Base-by-base conservation (phyloP, 1,140 invertebrate genomes). In the Gonatopus flavifemur region DNA sequence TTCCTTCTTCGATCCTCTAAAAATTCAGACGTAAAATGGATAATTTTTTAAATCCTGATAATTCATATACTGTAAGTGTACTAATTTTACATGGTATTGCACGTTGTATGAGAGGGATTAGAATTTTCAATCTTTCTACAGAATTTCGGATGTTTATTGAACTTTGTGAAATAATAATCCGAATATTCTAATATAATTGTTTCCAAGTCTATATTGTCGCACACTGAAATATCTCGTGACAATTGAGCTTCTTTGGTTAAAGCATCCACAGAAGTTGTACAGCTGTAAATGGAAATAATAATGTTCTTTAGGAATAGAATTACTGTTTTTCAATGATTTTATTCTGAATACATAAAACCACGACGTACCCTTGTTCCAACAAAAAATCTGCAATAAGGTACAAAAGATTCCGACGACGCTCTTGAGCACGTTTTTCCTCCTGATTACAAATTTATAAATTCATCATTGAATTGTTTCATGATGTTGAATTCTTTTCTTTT, bases 171-270 rank as follows among this genome's bases (percentile, higher is more conserved):
- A 72, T 93, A 94, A 78, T 91, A 96, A 40, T 87, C 88, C 55
- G 88, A 88, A 72, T 91, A 97, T 58, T 96, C 93, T 76, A 91
- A 83, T 35, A 96, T 74, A 48, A 98, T 89, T 13, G 87, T 88
- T 43, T 90, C 86, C 53, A 97, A 75, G 68, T 96, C 91, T 44
- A 96, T 86, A 59, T 96, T 96, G 60, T 97, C 94, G 76, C 94
- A 96, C 1, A 96, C 81, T 63, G 86, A 79, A 74, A 86, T 87
- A 22, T 84, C 81, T 1, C 82, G 71, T 1, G 81, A 64, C 18
- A 93, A 77, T 15, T 84, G 80, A 1, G 89, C 88, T 76, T 95
- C 93, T 13, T 75, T 74, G 12, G 75, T 72, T 30, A 93, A 74
- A 2, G 72, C 66, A 9, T 86, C 80, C 0, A 83, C 84, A 1